Percentiles rank a stretch among this genome's conserved stretches.
Conservation (phyloP, 1,140 invertebrate species). For the Pseudomyrmex flavicornis region DNA sequence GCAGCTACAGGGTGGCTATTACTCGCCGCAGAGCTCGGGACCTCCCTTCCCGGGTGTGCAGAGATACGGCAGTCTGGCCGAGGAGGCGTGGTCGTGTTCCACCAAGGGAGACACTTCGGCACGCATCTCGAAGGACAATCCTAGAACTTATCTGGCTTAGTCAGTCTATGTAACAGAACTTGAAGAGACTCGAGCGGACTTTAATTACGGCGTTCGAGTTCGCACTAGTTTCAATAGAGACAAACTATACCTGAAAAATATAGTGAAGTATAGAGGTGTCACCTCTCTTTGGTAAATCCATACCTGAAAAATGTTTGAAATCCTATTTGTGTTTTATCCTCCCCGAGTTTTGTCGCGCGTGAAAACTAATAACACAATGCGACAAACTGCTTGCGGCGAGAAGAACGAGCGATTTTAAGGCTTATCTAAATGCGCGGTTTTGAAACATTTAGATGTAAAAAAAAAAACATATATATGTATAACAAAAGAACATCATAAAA, state of each 20-base stretch:
- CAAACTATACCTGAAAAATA: background rate
- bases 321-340: background rate
- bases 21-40: conserved; percentile 82
- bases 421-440: no score
- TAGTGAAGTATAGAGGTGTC: no score
- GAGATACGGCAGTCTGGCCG: conserved; percentile 83
- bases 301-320: background rate
- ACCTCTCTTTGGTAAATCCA: no score
- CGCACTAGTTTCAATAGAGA: background rate
- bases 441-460: no score
- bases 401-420: background rate
- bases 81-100: conserved; percentile 79
- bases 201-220: no score
- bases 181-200: background rate
- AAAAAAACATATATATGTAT: no score
- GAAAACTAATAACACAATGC: background rate
- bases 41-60: conserved; percentile 81
- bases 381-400: background rate
- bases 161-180: background rate
- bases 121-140: conserved; percentile 67
- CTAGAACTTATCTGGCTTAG: conserved; percentile 80
- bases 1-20: conserved; percentile 81
- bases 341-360: background rate
- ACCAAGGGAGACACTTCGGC: conserved; percentile 65
- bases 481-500: no score